These are phyloP conservation scores for Drosophila percnosoma DNA, from an alignment of 2,888 invertebrate species.

Conservation along the genomic window DNA sequence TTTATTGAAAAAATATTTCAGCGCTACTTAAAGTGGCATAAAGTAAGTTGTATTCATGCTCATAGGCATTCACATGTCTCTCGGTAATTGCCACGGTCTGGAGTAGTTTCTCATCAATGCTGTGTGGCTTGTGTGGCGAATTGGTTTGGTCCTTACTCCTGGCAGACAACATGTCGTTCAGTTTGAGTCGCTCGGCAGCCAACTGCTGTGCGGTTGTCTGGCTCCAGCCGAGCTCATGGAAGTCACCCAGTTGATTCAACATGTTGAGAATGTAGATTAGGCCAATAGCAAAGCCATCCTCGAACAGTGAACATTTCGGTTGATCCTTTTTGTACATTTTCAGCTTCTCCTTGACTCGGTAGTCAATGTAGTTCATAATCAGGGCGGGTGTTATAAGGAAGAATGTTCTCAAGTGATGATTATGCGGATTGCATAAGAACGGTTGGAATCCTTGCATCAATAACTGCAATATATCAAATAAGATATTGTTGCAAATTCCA, in stretches of 20 bases:
- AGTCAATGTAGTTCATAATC: constrained; percentile 97
- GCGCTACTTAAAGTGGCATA: constrained; percentile 97
- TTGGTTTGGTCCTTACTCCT: constrained; percentile 83
- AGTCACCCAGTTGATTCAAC: constrained; percentile 93
- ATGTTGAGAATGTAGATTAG: constrained; percentile 95
- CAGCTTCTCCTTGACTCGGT: constrained; percentile 95
- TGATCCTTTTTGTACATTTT: constrained; percentile 93
- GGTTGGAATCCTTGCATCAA: constrained; percentile 96
- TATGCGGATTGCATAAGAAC: constrained; percentile 93
- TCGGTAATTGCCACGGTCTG: constrained; percentile 96
- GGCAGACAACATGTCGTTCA: constrained; percentile 86
- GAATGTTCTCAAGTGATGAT: constrained; percentile 95
- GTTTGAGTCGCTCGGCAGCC: constrained; percentile 87
- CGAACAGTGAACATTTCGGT: constrained; percentile 94
- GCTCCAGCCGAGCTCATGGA: constrained; percentile 98
- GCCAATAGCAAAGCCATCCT: constrained; percentile 99
- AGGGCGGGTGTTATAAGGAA: constrained; percentile 96
- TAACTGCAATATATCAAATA: constrained; percentile 86
- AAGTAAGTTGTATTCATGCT: constrained; percentile 94
- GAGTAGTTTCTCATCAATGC: constrained; percentile 89
- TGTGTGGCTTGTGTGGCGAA: constrained; percentile 17
- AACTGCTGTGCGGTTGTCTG: constrained; percentile 92
- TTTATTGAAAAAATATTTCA: constrained; percentile 94
- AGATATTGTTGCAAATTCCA: background rate
- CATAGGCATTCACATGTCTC: constrained; percentile 91